A percentile compares a stretch with the other conserved stretches of the same genome.
Evolutionary conservation across 2,113 vertebrate genomes (phyloP).

Genomic region (Odocoileus virginianus): DNA sequence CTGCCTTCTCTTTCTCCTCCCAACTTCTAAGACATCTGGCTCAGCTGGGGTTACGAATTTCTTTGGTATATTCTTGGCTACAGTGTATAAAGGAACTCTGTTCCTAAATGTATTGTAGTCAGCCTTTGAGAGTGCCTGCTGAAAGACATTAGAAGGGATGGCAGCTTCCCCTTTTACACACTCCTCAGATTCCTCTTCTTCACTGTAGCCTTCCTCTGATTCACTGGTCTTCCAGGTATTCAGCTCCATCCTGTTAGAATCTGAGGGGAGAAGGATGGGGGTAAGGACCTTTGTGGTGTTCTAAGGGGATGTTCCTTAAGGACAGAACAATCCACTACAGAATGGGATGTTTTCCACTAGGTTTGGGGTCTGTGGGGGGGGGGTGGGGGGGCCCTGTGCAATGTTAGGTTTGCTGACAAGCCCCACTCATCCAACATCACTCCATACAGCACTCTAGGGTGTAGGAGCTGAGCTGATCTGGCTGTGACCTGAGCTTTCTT

Average conservation of each 20-base stretch:
- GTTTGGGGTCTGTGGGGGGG: not conserved
- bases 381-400: not conserved
- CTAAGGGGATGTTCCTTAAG: not conserved
- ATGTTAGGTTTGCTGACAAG: not conserved
- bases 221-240: slow-evolving; percentile 50
- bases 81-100: not conserved
- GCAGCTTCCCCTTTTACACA: not conserved
- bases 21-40: slow-evolving; percentile 26
- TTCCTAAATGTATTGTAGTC: not conserved
- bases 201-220: slow-evolving; percentile 64
- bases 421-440: not conserved
- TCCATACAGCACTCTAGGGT: not conserved
- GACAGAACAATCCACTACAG: not conserved
- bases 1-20: slow-evolving; percentile 66
- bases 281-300: not conserved
- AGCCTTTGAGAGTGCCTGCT: slow-evolving; percentile 11
- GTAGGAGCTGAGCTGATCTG: not conserved
- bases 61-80: slow-evolving; percentile 53
- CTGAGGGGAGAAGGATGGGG: not conserved
- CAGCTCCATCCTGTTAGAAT: slow-evolving; percentile 66
- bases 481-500: not conserved
- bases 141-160: not conserved
- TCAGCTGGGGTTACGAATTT: not conserved
- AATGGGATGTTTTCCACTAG: not conserved
- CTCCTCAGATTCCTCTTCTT: slow-evolving; percentile 71